Evolutionary conservation across 2,113 vertebrate species (phyloP), one percentile per base, ranked within the genome.

Genomic region (Podilymbus podiceps): DNA sequence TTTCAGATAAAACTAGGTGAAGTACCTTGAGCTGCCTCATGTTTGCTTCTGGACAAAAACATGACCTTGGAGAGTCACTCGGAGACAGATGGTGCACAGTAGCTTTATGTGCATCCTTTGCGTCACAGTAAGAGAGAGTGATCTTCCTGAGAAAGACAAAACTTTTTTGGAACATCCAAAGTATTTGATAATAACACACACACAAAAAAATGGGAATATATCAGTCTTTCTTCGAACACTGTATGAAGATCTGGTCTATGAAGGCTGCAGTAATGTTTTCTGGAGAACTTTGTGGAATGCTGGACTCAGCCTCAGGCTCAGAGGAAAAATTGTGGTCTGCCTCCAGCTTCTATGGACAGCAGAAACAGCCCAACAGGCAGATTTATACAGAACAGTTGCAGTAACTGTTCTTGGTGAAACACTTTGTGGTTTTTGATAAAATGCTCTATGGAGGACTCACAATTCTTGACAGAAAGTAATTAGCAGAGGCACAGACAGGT

Each of bases 211-310:
- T 9, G 5, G 8, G 24, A 60, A 49, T 73, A 11, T 33, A 49
- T 25, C 4, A 50, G 16, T 30, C 11, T 68, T 80, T 56, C 52
- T 9, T 28, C 27, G 24, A 46, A 23, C 8, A 14, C 17, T 16
- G 46, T 35, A 62, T 24, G 44, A 56, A 44, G 46, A 53, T 15
- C 40, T 81, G n/a, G 7, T 20, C 27, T 75, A 3, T 47, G 62
- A 66, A 75, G 17, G 73, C 58, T 60, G 46, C 30, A 59, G 25
- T 10, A 59, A 33, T 4, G 3, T 59, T 80, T 64, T 49, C 56
- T 60, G 27, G 40, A 42, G n/a, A 60, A 40, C 27, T 24, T 0
- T 23, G 28, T 40, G 10, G 11, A 62, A 52, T 0, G 2, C 0
- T 33, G 27, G n/a, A 55, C 19, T 44, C n/a, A 59, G 44, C 31